phyloP scores from a whole-genome alignment of 2,113 vertebrate genomes.

The Lagopus leucura region DNA sequence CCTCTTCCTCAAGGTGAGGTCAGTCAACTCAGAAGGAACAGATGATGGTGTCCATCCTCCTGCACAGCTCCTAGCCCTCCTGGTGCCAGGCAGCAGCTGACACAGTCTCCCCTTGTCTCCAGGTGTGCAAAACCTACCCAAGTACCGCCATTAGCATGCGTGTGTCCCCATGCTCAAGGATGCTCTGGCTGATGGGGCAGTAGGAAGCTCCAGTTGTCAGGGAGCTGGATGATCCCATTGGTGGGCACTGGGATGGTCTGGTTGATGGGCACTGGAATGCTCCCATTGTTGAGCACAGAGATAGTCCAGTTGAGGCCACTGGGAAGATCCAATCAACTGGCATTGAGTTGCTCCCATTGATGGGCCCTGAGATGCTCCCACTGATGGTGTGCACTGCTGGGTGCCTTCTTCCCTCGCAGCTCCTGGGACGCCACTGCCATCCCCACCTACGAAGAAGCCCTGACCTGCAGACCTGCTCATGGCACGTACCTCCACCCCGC shows the following conservation, averaged over 20 bases:
- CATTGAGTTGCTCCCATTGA: neutral
- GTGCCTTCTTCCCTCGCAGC: conserved; percentile 12
- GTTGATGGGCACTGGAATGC: neutral
- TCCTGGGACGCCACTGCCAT: conserved; percentile 16
- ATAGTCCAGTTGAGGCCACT: neutral
- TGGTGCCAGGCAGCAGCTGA: neutral
- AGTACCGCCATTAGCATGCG: accelerated
- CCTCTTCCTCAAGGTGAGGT: neutral
- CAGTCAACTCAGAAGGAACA: neutral
- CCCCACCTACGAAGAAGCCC: conserved; percentile 73
- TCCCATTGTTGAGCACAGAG: accelerated
- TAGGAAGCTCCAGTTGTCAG: neutral
- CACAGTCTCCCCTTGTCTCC: accelerated
- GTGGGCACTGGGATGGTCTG: neutral
- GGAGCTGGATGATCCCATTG: neutral
- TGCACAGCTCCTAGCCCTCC: neutral
- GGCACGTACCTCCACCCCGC: neutral
- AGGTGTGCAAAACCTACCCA: neutral
- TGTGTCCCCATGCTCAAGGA: accelerated
- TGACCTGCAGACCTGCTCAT: conserved; percentile 50
- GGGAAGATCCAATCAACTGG: neutral
- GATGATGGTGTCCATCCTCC: neutral
- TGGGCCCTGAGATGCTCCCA: neutral
- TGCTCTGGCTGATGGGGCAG: neutral
- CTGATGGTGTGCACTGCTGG: accelerated